Evolutionary conservation across 2,113 vertebrate species (phyloP).

Genomic region (Microtus ochrogaster): DNA sequence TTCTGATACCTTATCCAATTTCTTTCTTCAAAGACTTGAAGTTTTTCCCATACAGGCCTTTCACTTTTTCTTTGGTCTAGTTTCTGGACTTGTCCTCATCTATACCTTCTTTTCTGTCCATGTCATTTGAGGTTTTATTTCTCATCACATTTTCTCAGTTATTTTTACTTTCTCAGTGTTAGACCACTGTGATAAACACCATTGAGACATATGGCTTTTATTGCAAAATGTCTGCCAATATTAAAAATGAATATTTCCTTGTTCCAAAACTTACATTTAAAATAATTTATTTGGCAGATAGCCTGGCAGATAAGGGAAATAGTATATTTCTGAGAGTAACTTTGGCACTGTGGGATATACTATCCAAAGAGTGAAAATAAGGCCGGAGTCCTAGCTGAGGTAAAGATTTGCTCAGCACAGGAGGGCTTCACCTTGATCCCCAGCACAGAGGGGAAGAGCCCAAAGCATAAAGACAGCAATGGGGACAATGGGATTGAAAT

Average conservation of each 20-base stretch:
- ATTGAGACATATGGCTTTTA: background rate
- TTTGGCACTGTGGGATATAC: background rate
- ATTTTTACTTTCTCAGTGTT: conserved; percentile 31
- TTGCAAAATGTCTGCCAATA: background rate
- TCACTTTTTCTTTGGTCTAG: background rate
- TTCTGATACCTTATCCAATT: no score
- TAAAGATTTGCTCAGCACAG: background rate
- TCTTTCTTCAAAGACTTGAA: no score
- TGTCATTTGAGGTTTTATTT: conserved; percentile 19
- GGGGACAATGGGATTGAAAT: background rate
- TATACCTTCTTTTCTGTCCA: background rate
- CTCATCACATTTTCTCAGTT: conserved; percentile 30
- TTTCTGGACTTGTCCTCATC: background rate
- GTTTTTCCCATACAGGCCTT: no score
- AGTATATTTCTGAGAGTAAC: conserved; percentile 25
- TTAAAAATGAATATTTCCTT: conserved; percentile 25
- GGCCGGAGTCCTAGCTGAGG: background rate
- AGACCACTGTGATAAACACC: conserved; percentile 13
- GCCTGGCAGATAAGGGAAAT: conserved; percentile 14
- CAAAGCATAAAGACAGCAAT: background rate
- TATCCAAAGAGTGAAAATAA: background rate
- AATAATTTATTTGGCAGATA: conserved; percentile 32
- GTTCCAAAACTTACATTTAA: conserved; percentile 20
- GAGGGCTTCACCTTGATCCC: background rate
- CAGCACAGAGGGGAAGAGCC: background rate